Conservation (phyloP, 2,888 invertebrate species). For the Platynereis dumerilii region DNA sequence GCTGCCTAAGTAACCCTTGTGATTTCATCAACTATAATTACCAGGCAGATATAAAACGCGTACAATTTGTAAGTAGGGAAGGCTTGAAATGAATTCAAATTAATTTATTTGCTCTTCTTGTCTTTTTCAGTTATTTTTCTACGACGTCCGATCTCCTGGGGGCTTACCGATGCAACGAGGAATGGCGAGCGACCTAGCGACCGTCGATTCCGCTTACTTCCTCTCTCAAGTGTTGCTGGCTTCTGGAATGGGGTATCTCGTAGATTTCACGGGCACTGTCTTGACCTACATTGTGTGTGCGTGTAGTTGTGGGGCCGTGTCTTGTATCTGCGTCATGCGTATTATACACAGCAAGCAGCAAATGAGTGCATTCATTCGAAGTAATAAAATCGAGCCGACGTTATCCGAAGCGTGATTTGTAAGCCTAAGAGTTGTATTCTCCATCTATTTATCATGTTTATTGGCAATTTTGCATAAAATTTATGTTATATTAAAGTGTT, state of each 20-base stretch:
- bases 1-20: no score
- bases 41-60: no score
- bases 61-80: no score
- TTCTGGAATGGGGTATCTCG: slow-evolving; percentile 63
- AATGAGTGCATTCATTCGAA: slow-evolving; percentile 16
- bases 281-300: slow-evolving; percentile 64
- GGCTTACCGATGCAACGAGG: slow-evolving; percentile 70
- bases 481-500: no score
- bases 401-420: neutral
- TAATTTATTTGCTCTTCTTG: neutral
- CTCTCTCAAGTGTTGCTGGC: slow-evolving; percentile 65
- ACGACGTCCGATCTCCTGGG: slow-evolving; percentile 41
- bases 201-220: slow-evolving; percentile 65
- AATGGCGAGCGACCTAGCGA: slow-evolving; percentile 89
- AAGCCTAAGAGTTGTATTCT: no score
- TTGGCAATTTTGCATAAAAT: no score
- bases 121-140: slow-evolving; percentile 57
- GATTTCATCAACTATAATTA: no score
- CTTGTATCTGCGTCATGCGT: slow-evolving; percentile 51
- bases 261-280: slow-evolving; percentile 62
- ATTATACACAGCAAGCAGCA: slow-evolving; percentile 40
- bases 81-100: neutral
- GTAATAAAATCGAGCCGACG: neutral
- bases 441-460: no score
- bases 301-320: slow-evolving; percentile 59